Evolutionary conservation across 1,140 invertebrate genomes (phyloP), one percentile per base, ranked within the genome.

Genomic region (Bombus terrestris): DNA sequence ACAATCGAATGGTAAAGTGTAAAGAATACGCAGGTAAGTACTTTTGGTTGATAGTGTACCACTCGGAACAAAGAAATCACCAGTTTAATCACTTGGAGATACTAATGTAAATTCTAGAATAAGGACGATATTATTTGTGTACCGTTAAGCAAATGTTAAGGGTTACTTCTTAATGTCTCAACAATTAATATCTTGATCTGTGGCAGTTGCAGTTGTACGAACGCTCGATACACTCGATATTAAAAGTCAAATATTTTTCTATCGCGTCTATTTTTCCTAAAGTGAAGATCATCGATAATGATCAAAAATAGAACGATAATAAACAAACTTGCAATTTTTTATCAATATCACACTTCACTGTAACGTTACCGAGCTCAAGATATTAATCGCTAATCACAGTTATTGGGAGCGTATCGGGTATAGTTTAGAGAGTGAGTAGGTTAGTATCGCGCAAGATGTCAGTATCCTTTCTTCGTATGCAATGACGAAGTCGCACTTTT

Each of bases 381-480:
- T 13, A 13, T 2, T 37, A 37, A 57, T 37, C n/a, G 43, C 1
- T 15, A n/a, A 53, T 69, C 15, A 69, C 25, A 53, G 18, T 47
- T 74, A 74, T 74, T 35, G 47, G 32, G 12, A 32, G 72, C 72
- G 47, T 53, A 53, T 53, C 47, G 47, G 47, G 22, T 25, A 53
- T 53, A 32, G 9, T n/a, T 74, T 74, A 74, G 35, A 37, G 0
- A 5, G 59, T 32, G 32, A 43, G 78, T 18, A 53, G 15, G 8
- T 81, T 73, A 73, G 75, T 59, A 4, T 71, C 80, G 80, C 47
- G 43, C 22, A 73, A 37, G 22, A 62, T 57, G 84, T 88, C 79
- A 59, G 72, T 28, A 32, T 71, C 64, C 64, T 89, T 88, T 3
- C 88, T 90, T 87, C 90, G 85, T 83, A 90, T 83, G 62, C 89